Conservation (phyloP, 2,797 vertebrate species). For the Ptychobarbus kaznakovi region DNA sequence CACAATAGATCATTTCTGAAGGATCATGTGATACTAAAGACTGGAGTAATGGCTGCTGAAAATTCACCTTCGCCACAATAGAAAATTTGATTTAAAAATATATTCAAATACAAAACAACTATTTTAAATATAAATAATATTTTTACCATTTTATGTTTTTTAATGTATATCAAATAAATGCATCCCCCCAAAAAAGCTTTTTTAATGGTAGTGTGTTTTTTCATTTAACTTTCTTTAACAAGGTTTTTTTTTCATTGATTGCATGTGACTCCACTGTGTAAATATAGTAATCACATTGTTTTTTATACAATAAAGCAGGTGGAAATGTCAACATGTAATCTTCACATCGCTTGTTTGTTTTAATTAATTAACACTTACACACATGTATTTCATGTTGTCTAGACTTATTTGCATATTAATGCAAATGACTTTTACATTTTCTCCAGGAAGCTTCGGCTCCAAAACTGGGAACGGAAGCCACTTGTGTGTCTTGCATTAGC, state of each 20-base stretch:
- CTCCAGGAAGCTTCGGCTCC: background rate
- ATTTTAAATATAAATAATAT: background rate
- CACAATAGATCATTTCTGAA: background rate
- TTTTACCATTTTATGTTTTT: background rate
- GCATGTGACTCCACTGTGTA: background rate
- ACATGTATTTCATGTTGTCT: background rate
- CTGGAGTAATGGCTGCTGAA: background rate
- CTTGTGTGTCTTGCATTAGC: constrained; percentile 6
- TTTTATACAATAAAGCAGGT: constrained; percentile 13
- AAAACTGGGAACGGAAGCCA: background rate
- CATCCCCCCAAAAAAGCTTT: background rate
- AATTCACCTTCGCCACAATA: background rate
- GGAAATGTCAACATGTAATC: constrained; percentile 9
- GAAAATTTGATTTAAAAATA: background rate
- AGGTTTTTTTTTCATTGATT: background rate
- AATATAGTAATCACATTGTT: background rate
- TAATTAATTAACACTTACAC: background rate
- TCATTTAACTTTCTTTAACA: background rate
- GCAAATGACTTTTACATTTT: background rate
- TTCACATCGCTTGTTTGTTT: background rate
- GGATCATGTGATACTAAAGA: background rate
- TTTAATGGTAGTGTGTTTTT: background rate
- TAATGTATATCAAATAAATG: background rate
- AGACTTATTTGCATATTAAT: constrained; percentile 12
- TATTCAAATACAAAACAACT: background rate